Evolutionary conservation across 2,888 invertebrate genomes (phyloP).

Genomic region (Andrena dorsata): DNA sequence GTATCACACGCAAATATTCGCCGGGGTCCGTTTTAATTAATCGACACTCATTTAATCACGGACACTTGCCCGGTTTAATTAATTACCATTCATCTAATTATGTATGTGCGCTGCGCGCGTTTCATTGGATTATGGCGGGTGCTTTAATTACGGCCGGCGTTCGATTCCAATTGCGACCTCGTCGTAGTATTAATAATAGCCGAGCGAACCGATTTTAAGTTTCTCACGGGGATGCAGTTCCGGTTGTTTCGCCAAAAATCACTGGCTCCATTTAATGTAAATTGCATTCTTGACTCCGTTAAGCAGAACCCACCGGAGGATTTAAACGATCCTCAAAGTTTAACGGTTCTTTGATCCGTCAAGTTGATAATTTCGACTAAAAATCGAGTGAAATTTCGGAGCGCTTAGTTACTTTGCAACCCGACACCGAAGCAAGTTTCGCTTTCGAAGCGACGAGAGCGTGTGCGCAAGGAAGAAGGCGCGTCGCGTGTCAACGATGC

Average conservation of each 20-base stretch:
- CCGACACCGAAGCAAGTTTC: slow-evolving; percentile 10
- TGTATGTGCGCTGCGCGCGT: slow-evolving; percentile 37
- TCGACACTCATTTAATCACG: slow-evolving; percentile 51
- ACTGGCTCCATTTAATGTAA: not conserved
- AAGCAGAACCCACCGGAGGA: too few relatives aligned
- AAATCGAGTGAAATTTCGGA: not conserved
- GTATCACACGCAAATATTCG: slow-evolving; percentile 40
- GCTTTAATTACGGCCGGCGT: slow-evolving; percentile 51
- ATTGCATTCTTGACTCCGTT: not conserved
- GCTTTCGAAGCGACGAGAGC: slow-evolving; percentile 18
- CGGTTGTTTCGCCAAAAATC: slow-evolving; percentile 31
- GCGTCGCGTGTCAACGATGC: slow-evolving; percentile 38
- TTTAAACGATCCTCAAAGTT: too few relatives aligned
- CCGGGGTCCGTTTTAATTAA: slow-evolving; percentile 52
- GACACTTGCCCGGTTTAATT: slow-evolving; percentile 52
- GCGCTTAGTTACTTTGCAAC: not conserved
- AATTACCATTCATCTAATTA: slow-evolving; percentile 59
- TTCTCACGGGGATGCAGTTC: slow-evolving; percentile 36
- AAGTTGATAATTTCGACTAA: not conserved
- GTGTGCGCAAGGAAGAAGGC: slow-evolving; percentile 21
- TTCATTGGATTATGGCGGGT: slow-evolving; percentile 48
- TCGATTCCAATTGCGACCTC: slow-evolving; percentile 26
- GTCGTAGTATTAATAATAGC: slow-evolving; percentile 40
- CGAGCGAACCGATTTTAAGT: slow-evolving; percentile 25
- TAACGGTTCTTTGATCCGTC: not conserved